Percentiles rank a stretch among this genome's conserved stretches.
phyloP scores from a whole-genome alignment of 2,888 invertebrate genomes.

The Dynastes maya region DNA sequence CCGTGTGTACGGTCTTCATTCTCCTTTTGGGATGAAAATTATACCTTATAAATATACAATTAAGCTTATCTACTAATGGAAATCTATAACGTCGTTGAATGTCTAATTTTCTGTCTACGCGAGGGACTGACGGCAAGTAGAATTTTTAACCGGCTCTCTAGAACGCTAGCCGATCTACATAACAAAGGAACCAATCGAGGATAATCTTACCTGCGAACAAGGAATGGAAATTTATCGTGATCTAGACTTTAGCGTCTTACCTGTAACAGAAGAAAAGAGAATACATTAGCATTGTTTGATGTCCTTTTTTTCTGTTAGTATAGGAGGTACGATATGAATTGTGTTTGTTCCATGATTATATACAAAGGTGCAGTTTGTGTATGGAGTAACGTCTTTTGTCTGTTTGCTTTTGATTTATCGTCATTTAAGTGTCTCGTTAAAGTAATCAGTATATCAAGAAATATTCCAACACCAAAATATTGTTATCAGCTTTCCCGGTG shows the following conservation, averaged over 20 bases:
- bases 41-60: conserved; percentile 43
- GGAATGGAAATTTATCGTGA: conserved; percentile 28
- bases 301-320: background rate
- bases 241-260: conserved; percentile 12
- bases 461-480: no score
- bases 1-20: background rate
- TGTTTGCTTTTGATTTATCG: no score
- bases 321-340: no score
- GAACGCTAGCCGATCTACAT: conserved; percentile 22
- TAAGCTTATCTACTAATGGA: conserved; percentile 38
- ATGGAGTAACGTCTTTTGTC: no score
- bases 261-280: conserved; percentile 34
- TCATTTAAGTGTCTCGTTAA: no score
- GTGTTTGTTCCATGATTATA: no score
- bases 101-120: conserved; percentile 31
- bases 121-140: background rate
- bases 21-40: conserved; percentile 26
- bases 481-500: no score
- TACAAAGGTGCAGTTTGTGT: no score
- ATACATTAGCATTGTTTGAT: conserved; percentile 30
- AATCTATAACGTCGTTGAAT: conserved; percentile 34
- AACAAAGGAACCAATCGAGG: conserved; percentile 34
- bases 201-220: conserved; percentile 45
- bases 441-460: no score
- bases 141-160: conserved; percentile 28